Evolutionary conservation across 2,113 vertebrate genomes (phyloP), one percentile per base, ranked within the genome.

Genomic region (Pipra filicauda): DNA sequence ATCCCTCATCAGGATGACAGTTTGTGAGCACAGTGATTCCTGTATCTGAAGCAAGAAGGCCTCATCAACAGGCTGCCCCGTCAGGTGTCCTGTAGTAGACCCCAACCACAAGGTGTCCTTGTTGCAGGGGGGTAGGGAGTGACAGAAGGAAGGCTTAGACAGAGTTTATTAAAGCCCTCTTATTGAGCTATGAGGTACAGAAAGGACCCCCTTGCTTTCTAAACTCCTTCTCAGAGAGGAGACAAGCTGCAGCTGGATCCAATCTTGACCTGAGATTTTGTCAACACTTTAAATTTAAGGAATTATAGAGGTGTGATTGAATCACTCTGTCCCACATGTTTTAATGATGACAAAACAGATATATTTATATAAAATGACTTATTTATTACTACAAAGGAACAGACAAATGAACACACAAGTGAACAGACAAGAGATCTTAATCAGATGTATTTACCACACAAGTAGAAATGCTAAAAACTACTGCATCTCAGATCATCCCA

Each of bases 91-190:
- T 64, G 37, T 15, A 49, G 21, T 27, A 31, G 7, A 65, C 9
- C 4, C 11, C 43, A 58, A 0, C 21, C 2, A 57, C 27, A 58
- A 65, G 1, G 2, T 22, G 9, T 49, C 14, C 15, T 37, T 26
- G 58, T 61, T 37, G 35, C 24, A 24, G 58, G 22, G 10, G 55
- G 33, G 33, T 12, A 57, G 31, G 55, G 55, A 14, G 21, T n/a
- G 58, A n/a, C 7, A 17, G 58, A 35, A 27, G 59, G 59, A 39
- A 37, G 24, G 14, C 35, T 37, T 61, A 61, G 35, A 12, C 11
- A 39, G 27, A 27, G 35, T 37, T 61, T 17, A 37, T 61, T 61
- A 61, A 39, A 61, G 24, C 35, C 58, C 35, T 37, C 15, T 61
- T 16, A 7, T 37, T 61, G 58, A 61, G 24, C 11, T 61, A 61